phyloP scores from a whole-genome alignment of 2,797 vertebrate genomes.

The Vespertilio murinus region DNA sequence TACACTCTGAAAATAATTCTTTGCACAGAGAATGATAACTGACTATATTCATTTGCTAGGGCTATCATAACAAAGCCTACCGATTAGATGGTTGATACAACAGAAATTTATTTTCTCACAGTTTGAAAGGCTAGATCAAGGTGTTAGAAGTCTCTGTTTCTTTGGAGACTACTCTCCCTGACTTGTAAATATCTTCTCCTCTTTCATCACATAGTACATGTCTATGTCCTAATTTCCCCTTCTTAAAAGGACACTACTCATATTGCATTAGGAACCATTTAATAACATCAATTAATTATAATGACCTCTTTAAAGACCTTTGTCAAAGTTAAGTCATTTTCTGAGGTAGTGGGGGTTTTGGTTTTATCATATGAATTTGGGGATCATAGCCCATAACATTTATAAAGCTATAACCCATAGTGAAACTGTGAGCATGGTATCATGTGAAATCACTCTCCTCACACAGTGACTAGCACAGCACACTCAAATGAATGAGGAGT shows the following conservation, averaged over 20 bases:
- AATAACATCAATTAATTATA: not conserved
- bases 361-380: not conserved
- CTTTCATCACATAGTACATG: not conserved
- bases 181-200: not conserved
- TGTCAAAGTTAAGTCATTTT: not conserved
- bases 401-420: not conserved
- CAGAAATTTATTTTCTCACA: not conserved
- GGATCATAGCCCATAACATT: not conserved
- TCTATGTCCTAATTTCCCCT: not conserved
- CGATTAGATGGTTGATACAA: not conserved
- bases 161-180: not conserved
- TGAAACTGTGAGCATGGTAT: not conserved
- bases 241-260: not conserved
- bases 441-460: rapidly evolving
- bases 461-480: not conserved
- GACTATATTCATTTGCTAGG: not conserved
- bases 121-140: not conserved
- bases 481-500: rapidly evolving
- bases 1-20: not conserved
- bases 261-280: not conserved
- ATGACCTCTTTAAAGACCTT: not conserved
- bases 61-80: not conserved
- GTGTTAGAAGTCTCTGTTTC: not conserved
- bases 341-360: not conserved
- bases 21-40: not conserved